phyloP scores from a whole-genome alignment of 2,888 invertebrate genomes.

The Ichneumon xanthorius region DNA sequence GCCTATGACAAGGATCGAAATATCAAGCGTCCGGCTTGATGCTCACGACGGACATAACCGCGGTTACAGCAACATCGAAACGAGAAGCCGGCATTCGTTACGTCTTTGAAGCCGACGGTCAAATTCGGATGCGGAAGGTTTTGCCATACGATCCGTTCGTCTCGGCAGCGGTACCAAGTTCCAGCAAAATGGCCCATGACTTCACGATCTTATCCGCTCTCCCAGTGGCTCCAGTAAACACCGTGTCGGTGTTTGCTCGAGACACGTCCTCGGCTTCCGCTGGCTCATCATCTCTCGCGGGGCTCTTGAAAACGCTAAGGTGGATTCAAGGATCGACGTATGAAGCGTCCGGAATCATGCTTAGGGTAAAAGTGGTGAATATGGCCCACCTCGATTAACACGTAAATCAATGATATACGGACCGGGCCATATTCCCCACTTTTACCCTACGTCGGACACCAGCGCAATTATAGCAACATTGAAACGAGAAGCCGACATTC shows the following conservation, averaged over 20 bases:
- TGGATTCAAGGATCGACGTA: not conserved
- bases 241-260: no score
- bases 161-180: not conserved
- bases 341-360: not conserved
- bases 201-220: no score
- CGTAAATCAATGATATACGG: no score
- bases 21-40: not conserved
- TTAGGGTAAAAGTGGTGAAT: no score
- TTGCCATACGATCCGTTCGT: not conserved
- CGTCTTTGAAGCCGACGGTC: not conserved
- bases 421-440: no score
- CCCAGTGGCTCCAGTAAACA: no score
- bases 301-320: not conserved
- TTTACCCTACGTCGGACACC: not conserved
- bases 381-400: no score
- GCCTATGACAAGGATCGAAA: not conserved
- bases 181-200: conserved; percentile 26
- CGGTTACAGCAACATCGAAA: not conserved
- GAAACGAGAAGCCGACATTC: not conserved
- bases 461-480: not conserved
- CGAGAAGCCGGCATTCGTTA: not conserved
- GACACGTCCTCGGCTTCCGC: no score
- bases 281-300: no score
- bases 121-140: not conserved
- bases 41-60: not conserved